Evolutionary conservation across 2,888 invertebrate genomes (phyloP), one percentile per base, ranked within the genome.

Genomic region (Oeneis ivallda): DNA sequence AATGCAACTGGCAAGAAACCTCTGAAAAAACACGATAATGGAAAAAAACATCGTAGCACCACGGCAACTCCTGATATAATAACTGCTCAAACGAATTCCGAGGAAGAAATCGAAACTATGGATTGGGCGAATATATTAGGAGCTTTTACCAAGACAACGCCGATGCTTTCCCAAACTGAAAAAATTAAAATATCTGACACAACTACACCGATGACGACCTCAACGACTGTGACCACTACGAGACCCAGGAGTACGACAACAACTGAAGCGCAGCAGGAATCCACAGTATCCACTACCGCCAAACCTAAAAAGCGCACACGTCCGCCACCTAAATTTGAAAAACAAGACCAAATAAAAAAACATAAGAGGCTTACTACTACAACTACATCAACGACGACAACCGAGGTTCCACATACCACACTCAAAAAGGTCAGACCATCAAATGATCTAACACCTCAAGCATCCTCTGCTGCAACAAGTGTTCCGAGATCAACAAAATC

Each of bases 61-160:
- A 73, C 71, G 7, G 65, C 64, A 41, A 63, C 67, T 61, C 87
- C 90, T 5, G 89, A 90, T 45, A 89, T 89, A 57, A 90, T 89
- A 68, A 90, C 90, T 58, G 83, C 79, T 26, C 74, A 78, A 57
- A 78, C 69, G 52, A 69, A 73, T 61, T 70, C 73, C 13, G 73
- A 73, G 41, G 81, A 84, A 54, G 81, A 81, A 43, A 74, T 74
- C 13, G 79, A 79, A 59, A 68, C 77, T 1, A 77, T 86, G 75
- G 77, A 85, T 67, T 90, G 89, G 89, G 85, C 85, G 8, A 86
- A 85, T 65, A 66, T 88, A 69, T 75, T 92, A 64, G 82, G 85
- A 58, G 86, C 88, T 19, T 87, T 90, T 70, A 79, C 82, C 37
- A 88, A 85, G 78, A 91, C 90, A 8, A 88, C 89, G n/a, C 90